Base-by-base conservation (phyloP, 1,140 invertebrate species). In the Samia ricini region DNA sequence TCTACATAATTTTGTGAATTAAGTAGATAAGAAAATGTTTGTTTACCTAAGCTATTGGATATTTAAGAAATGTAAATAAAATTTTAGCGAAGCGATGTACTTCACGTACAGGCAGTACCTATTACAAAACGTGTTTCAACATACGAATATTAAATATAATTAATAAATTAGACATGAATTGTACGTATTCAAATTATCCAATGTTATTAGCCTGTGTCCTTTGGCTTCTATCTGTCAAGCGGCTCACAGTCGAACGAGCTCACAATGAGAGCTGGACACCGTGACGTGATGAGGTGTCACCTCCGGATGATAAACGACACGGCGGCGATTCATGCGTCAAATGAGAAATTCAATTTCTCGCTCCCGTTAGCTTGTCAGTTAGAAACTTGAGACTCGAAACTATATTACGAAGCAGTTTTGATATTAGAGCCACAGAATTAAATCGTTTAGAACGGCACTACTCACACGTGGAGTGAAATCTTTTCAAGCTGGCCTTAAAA, bases 221-320 rank as follows among this genome's bases (percentile, higher is more conserved):
- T 52, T 23, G 51, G 20, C 51, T 52, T 52, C 51, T 63, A 61
- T 29, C 67, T 82, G 81, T 81, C 79, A 78, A 63, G 66, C 69
- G 71, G 79, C 77, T 83, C 74, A 76, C 81, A 79, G 68, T 77
- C 75, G 76, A 76, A 69, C 70, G 71, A 67, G 60, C 70, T 56
- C 62, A 79, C 77, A 85, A 78, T 77, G 71, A 71, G 70, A 69
- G 65, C 68, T 73, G 76, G 74, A 74, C 76, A 74, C 68, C 77
- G 71, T 78, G 76, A 83, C 77, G 79, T 82, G 81, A 86, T 86
- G 83, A 83, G 77, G 76, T 86, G 83, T 86, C 83, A 81, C 72
- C 75, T 76, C 72, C 56, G 65, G 61, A 76, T 84, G 83, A 85
- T 76, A 79, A 83, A 83, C 76, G 83, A 86, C 72, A 79, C 68